These are phyloP conservation scores for Athetis lepigone DNA, from an alignment of 2,888 invertebrate species.

Conservation along the genomic window DNA sequence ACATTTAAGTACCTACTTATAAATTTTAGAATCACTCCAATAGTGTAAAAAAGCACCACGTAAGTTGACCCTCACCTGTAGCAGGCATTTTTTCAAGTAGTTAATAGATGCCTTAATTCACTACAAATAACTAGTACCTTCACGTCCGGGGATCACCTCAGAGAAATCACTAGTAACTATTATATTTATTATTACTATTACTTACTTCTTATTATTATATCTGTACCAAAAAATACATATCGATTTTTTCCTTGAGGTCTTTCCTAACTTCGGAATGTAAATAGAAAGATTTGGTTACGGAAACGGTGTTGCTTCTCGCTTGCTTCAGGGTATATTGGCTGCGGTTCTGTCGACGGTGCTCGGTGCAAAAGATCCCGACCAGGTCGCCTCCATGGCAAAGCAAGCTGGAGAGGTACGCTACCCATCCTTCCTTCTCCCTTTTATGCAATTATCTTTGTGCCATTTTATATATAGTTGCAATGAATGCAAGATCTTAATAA, in stretches of 20 bases:
- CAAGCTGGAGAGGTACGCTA: conserved; percentile 98
- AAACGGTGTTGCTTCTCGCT: conserved; percentile 90
- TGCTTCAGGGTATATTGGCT: conserved; percentile 97
- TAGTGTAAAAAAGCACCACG: conserved; percentile 84
- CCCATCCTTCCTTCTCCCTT: conserved; percentile 84
- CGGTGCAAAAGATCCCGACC: conserved; percentile 97
- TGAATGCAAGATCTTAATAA: conserved; percentile 15
- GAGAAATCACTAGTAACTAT: conserved; percentile 62
- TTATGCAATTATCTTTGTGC: conserved; percentile 57
- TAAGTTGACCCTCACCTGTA: conserved; percentile 83
- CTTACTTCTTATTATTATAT: conserved; percentile 10
- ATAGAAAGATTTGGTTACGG: conserved; percentile 90
- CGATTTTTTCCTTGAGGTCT: conserved; percentile 76
- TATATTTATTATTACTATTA: conserved; percentile 4
- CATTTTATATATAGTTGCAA: conserved; percentile 31
- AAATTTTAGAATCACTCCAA: conserved; percentile 73
- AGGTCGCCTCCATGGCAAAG: conserved; percentile 98
- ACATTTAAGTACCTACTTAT: not conserved
- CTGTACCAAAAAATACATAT: conserved; percentile 13
- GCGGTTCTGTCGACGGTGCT: conserved; percentile 97
- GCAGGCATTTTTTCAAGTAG: conserved; percentile 77
- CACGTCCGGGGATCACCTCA: conserved; percentile 80
- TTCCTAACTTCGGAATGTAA: conserved; percentile 80
- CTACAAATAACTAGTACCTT: conserved; percentile 81
- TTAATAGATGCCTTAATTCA: conserved; percentile 79